Base-by-base conservation (phyloP, 2,888 invertebrate species). In the Chrysolina americana region DNA sequence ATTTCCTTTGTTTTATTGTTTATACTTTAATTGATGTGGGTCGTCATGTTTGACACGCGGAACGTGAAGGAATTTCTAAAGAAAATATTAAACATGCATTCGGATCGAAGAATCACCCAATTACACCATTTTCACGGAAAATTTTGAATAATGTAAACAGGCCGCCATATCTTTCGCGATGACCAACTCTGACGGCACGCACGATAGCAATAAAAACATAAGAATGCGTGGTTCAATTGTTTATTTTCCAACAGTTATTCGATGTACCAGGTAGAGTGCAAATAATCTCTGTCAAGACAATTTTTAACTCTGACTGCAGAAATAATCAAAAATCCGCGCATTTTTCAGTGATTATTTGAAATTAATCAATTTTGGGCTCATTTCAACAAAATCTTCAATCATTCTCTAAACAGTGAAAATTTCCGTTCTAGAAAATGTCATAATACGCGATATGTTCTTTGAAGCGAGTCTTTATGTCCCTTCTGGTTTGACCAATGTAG, bases 61-160 rank as follows among this genome's bases (percentile, higher is more conserved):
- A 72, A 69, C 75, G 70, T 75, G 75, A 65, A 65, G 28, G 41
- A 28, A 71, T 69, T 71, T 48, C 53, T 59, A 68, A 73, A 48
- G 64, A 15, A 48, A 66, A 62, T 59, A 48, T 53, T 63, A 63
- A 68, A 68, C 66, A 56, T 72, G 62, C 44, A 72, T 66, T 56
- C 41, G 63, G 68, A 72, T 21, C 65, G 17, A 28, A 71, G 71
- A 50, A 64, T 56, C 59, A 36, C 65, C 71, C 71, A 71, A 65
- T 71, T 65, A 41, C 59, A 56, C 48, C 53, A 48, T 56, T 71
- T 71, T 63, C 71, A 65, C 17, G n/a, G 21, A 56, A 59, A 71
- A 63, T 65, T 65, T 65, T 65, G 44, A 71, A 56, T 56, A 44
- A 65, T 19, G 13, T 19, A 41, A 68, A 23, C 13, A 19, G 68